Conservation (phyloP, 2,113 vertebrate genomes). For the Tyto alba region DNA sequence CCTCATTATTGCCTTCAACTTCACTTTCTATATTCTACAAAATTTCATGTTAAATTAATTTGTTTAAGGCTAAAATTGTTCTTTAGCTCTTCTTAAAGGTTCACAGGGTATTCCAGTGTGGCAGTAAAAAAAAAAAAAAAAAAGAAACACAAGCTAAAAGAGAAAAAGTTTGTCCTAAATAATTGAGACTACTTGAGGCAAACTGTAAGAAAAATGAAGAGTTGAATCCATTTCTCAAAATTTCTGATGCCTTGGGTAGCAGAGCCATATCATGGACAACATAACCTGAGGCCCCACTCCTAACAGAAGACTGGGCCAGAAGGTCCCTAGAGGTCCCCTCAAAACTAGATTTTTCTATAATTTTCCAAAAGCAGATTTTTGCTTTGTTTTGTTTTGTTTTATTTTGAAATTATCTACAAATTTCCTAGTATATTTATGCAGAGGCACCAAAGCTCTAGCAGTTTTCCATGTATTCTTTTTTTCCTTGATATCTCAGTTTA, state of each 20-base stretch:
- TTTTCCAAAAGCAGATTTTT: not conserved
- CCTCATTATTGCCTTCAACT: not conserved
- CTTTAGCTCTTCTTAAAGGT: not conserved
- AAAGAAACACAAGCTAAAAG: not conserved
- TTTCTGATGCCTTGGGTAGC: not conserved
- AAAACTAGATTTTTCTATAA: not conserved
- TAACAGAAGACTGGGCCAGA: not conserved
- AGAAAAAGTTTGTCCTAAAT: not conserved
- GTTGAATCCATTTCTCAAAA: not conserved
- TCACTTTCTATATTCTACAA: not conserved
- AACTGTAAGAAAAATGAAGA: not conserved
- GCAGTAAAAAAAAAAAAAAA: not conserved
- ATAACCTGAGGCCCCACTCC: not conserved
- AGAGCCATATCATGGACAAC: not conserved
- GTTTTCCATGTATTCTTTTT: not conserved
- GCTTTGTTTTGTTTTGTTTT: not conserved
- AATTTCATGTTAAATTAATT: not conserved
- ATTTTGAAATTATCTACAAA: not conserved
- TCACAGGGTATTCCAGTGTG: not conserved
- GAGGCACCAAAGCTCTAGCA: not conserved
- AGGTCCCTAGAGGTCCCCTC: rapidly evolving
- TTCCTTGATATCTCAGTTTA: not conserved
- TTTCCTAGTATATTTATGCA: not conserved
- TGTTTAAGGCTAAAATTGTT: not conserved
- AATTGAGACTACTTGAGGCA: not conserved